A percentile compares a stretch with the other conserved stretches of the same genome.
Evolutionary conservation across 2,797 vertebrate genomes (phyloP).

Genomic region (Phalloptychus januarius): DNA sequence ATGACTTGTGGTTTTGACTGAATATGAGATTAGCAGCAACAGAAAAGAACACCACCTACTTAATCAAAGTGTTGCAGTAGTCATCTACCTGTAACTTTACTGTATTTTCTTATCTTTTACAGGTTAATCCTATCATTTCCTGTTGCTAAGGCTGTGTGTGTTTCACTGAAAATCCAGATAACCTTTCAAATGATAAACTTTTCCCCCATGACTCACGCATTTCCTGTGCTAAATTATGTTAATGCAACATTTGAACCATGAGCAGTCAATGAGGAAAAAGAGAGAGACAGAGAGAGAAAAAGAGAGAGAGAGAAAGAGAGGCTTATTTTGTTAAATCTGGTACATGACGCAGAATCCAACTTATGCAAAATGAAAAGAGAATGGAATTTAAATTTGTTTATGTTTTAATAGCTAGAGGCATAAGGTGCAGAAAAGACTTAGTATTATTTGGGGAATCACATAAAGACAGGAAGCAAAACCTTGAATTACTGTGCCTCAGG

Average conservation of each 20-base stretch:
- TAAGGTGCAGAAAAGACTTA: background rate
- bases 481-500: background rate
- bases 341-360: conserved; percentile 5
- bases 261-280: conserved; percentile 34
- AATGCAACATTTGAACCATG: conserved; percentile 72
- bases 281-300: conserved; percentile 6
- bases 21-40: background rate
- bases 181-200: conserved; percentile 73
- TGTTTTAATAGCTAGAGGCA: background rate
- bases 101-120: conserved; percentile 27
- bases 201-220: conserved; percentile 52
- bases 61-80: conserved; percentile 23
- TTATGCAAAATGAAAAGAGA: background rate
- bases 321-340: background rate
- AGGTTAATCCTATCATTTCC: conserved; percentile 21
- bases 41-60: background rate
- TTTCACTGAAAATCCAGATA: conserved; percentile 48
- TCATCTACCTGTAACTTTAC: conserved; percentile 19
- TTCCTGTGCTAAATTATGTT: conserved; percentile 67
- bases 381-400: background rate
- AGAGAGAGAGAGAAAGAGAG: background rate
- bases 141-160: conserved; percentile 11
- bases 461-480: background rate
- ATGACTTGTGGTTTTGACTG: background rate
- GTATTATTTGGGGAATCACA: background rate